Conservation (phyloP, 2,797 vertebrate genomes). For the Oreortyx pictus region DNA sequence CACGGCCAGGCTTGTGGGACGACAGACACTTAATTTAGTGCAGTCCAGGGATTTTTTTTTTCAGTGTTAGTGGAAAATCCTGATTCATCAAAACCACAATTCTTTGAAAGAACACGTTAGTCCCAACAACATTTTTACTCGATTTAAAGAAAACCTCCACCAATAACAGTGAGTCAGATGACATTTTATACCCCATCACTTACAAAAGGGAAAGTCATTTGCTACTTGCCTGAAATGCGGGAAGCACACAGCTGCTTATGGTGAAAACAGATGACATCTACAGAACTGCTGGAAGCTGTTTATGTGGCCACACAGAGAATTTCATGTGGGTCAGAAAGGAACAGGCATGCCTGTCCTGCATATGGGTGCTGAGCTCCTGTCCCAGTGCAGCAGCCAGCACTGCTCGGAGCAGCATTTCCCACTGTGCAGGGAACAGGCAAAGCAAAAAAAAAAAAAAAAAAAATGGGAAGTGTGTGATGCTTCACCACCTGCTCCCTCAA, state of each 20-base stretch:
- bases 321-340: background rate
- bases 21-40: conserved; percentile 45
- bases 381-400: background rate
- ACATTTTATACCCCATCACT: background rate
- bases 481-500: background rate
- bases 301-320: background rate
- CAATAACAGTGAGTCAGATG: background rate
- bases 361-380: background rate
- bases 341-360: background rate
- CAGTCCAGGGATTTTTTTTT: conserved; percentile 9
- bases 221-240: background rate
- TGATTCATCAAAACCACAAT: background rate
- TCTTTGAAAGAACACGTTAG: background rate
- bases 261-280: background rate
- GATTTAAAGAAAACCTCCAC: background rate
- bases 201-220: background rate
- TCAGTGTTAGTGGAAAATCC: conserved; percentile 27
- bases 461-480: background rate
- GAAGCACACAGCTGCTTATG: background rate
- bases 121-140: background rate
- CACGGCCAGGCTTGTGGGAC: conserved; percentile 7
- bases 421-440: background rate
- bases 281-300: background rate
- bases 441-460: background rate
- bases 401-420: background rate